Percentiles rank a stretch among this genome's conserved stretches.
phyloP scores from a whole-genome alignment of 2,888 invertebrate genomes.

The Trichogramma evanescens region DNA sequence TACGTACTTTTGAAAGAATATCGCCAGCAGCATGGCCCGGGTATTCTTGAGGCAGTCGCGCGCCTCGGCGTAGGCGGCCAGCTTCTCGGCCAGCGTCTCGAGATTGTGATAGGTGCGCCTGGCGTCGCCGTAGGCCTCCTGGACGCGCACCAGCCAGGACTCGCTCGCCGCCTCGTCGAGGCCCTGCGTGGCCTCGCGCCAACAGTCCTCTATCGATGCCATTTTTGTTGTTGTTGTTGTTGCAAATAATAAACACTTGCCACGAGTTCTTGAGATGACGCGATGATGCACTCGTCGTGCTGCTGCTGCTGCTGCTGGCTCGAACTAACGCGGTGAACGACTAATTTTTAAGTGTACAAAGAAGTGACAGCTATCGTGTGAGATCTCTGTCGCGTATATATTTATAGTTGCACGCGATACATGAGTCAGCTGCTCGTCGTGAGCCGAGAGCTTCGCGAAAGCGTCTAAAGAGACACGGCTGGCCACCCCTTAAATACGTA shows the following conservation, averaged over 20 bases:
- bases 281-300: background rate
- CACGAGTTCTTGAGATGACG: background rate
- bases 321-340: no score
- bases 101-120: slow-evolving; percentile 51
- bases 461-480: no score
- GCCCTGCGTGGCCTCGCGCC: slow-evolving; percentile 43
- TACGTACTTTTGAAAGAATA: slow-evolving; percentile 55
- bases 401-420: background rate
- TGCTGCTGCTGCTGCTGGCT: no score
- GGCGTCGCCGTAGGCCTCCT: slow-evolving; percentile 45
- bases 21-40: slow-evolving; percentile 49
- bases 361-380: no score
- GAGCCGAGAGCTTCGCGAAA: no score
- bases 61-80: slow-evolving; percentile 46
- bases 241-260: background rate
- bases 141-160: slow-evolving; percentile 44
- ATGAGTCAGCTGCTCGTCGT: no score
- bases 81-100: slow-evolving; percentile 48
- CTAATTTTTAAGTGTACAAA: no score
- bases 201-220: slow-evolving; percentile 38
- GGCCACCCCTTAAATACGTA: no score
- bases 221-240: background rate
- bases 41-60: slow-evolving; percentile 46
- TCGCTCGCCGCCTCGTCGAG: slow-evolving; percentile 37
- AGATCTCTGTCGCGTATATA: background rate